Evolutionary conservation across 2,797 vertebrate genomes (phyloP), one percentile per base, ranked within the genome.

Genomic region (Chloroceryle amazona): DNA sequence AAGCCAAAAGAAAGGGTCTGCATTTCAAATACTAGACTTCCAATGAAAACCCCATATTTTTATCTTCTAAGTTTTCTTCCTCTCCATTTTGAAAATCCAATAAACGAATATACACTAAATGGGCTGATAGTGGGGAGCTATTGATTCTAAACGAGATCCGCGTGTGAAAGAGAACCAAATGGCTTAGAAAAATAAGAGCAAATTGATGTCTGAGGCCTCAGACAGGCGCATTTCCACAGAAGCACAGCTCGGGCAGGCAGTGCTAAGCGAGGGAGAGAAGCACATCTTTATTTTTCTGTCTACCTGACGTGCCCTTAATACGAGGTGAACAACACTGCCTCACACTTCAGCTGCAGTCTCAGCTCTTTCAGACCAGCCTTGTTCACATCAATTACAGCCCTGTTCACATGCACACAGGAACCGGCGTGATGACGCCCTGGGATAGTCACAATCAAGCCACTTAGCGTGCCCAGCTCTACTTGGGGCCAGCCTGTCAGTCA

Each of bases 41-140:
- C 83, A 72, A 11, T 68, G 52, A 83, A 90, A 94, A n/a, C 0
- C 28, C 20, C 17, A 0, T 55, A 73, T 93, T 89, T 89, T 94
- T 90, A 33, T 82, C 55, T 81, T 91, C 46, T 57, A 70, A 70
- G 37, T n/a, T 68, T 60, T 46, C 63, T 82, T 86, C 65, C 79
- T 72, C 41, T 79, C 47, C 23, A 9, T 86, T 95, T 95, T 70
- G 72, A 47, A 97, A 96, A 95, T 88, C 58, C 91, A 80, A 42
- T 92, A 93, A 85, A 89, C 82, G 37, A 85, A 91, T 51, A 63
- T 35, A 31, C 52, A 28, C 31, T 66, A 92, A 96, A 62, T 52
- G 86, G 41, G 62, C 35, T 81, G 70, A 60, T 37, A 44, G 88
- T 63, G 60, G 70, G 90, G 88, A 94, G 70, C 66, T 90, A 96